Conservation (phyloP, 2,113 vertebrate genomes). For the Siphamia tubifer region DNA sequence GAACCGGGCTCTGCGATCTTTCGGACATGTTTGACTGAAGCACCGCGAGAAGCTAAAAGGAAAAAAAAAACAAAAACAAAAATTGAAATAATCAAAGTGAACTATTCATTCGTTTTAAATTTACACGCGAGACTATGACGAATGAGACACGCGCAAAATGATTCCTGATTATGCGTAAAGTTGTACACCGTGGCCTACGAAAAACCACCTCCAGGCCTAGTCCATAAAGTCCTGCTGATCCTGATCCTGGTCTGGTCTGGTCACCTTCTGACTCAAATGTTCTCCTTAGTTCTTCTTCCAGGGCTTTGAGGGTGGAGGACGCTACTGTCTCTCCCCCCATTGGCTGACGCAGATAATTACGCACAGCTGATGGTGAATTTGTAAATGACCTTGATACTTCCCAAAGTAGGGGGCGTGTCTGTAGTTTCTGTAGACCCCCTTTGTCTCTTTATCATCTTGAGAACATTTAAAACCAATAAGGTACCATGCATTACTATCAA, state of each 20-base stretch:
- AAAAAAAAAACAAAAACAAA: too few species aligned
- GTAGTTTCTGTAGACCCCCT: background rate
- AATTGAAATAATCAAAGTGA: too few species aligned
- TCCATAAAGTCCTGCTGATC: conserved; percentile 22
- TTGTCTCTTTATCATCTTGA: background rate
- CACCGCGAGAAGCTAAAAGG: background rate
- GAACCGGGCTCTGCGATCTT: conserved; percentile 63
- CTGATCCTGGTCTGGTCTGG: too few species aligned
- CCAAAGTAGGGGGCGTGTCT: conserved; percentile 51
- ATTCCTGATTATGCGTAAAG: background rate
- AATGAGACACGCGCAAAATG: background rate
- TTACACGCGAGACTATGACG: background rate
- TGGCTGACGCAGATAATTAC: conserved; percentile 78
- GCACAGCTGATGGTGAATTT: conserved; percentile 77
- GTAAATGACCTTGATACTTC: conserved; percentile 87
- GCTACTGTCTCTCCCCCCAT: conserved; percentile 64
- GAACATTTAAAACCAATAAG: background rate
- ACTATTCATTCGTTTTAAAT: conserved; percentile 1
- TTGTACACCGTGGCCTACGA: too few species aligned
- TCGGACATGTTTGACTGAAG: conserved; percentile 71
- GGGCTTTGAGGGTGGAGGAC: conserved; percentile 52
- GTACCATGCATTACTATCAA: background rate
- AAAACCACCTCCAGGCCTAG: too few species aligned
- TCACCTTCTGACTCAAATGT: conserved; percentile 54
- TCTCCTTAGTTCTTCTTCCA: background rate